A percentile compares a stretch with the other conserved stretches of the same genome.
These are phyloP conservation scores for Iselma pallidipennis DNA, from an alignment of 2,888 invertebrate genomes.

Conservation along the genomic window DNA sequence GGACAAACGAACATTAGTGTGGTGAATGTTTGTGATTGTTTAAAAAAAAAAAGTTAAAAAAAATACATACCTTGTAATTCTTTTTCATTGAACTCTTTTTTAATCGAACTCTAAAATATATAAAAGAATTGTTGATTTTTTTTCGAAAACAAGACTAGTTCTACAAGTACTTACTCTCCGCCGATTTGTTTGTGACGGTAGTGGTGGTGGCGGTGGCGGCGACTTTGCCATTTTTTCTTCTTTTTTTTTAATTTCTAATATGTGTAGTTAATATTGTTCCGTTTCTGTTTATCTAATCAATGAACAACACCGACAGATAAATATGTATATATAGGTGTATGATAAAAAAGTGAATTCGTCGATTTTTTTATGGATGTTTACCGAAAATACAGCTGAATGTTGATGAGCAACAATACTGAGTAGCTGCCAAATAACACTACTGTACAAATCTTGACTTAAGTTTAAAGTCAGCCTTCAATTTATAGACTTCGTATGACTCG, in stretches of 20 bases:
- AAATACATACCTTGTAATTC: constrained; percentile 41
- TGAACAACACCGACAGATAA: not conserved
- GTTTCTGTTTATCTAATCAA: not conserved
- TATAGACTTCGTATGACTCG: constrained; percentile 20
- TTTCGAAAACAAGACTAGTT: too few species aligned
- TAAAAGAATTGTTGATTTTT: not conserved
- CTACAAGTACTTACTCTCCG: not conserved
- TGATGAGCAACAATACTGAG: constrained; percentile 11
- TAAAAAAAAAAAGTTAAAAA: constrained; percentile 3
- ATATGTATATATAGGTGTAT: not conserved
- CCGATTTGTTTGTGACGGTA: not conserved
- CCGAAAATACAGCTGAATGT: not conserved
- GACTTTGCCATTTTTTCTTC: not conserved
- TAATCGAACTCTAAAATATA: constrained; percentile 39
- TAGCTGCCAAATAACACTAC: constrained; percentile 17
- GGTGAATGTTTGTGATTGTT: constrained; percentile 1
- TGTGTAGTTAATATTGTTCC: not conserved
- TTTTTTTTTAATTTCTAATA: not conserved
- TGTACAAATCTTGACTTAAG: constrained; percentile 10
- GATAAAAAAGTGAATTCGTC: not conserved
- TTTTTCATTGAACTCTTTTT: constrained; percentile 44
- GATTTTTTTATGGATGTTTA: not conserved
- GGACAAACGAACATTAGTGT: constrained; percentile 7
- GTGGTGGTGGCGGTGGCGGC: too few species aligned
- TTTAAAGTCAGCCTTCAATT: constrained; percentile 15